Conservation (phyloP, 2,888 invertebrate genomes). For the Sarcophaga variegata region DNA sequence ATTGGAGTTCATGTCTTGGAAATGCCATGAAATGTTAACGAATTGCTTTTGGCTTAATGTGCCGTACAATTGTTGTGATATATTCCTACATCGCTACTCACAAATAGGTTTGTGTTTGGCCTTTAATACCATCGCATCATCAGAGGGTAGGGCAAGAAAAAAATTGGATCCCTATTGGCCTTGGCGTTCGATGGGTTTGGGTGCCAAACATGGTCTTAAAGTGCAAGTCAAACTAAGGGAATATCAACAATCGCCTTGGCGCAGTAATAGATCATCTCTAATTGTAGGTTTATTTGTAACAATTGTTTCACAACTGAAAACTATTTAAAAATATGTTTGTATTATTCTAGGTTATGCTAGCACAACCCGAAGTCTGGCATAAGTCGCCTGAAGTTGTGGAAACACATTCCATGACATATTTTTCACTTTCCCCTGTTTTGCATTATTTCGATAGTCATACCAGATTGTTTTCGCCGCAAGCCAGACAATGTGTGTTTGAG, state of each 20-base stretch:
- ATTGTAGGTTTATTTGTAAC: conserved; percentile 45
- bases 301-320: neutral
- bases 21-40: conserved; percentile 80
- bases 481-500: conserved; percentile 75
- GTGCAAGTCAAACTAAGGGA: conserved; percentile 72
- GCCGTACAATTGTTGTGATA: conserved; percentile 80
- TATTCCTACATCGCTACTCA: conserved; percentile 81
- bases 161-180: conserved; percentile 69
- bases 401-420: conserved; percentile 71
- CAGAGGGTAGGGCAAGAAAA: conserved; percentile 68
- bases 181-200: conserved; percentile 69
- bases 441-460: conserved; percentile 74
- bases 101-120: conserved; percentile 82
- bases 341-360: conserved; percentile 70
- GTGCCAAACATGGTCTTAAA: conserved; percentile 71
- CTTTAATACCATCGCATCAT: conserved; percentile 80
- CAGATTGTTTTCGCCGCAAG: conserved; percentile 64
- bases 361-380: conserved; percentile 76
- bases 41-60: conserved; percentile 81
- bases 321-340: neutral
- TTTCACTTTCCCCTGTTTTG: conserved; percentile 73
- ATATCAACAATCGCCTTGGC: conserved; percentile 72
- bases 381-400: conserved; percentile 70
- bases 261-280: conserved; percentile 67
- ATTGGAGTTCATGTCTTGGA: conserved; percentile 76